Conservation (phyloP, 2,888 invertebrate genomes). For the Agapostemon virescens region DNA sequence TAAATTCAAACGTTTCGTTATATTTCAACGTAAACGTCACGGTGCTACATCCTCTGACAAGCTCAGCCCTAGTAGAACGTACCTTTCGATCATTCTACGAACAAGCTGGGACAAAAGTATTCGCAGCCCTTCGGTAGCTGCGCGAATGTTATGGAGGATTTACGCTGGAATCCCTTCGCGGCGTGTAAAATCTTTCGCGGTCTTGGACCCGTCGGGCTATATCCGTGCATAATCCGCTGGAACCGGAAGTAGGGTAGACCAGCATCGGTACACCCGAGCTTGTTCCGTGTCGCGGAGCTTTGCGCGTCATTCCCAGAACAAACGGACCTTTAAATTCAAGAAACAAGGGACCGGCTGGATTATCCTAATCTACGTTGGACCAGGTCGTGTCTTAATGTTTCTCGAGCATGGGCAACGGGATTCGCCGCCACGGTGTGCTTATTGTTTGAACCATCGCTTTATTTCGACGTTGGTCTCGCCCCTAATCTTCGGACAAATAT, state of each 20-base stretch:
- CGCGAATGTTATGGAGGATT: background rate
- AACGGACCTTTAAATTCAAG: conserved; percentile 40
- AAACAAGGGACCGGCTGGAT: conserved; percentile 33
- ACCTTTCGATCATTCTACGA: background rate
- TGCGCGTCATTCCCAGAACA: conserved; percentile 34
- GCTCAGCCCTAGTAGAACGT: background rate
- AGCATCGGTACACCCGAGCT: background rate
- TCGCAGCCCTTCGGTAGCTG: background rate
- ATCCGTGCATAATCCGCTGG: background rate
- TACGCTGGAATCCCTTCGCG: background rate
- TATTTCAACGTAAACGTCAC: background rate
- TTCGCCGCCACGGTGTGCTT: conserved; percentile 1
- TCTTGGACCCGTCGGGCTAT: background rate
- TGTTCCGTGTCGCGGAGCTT: conserved; percentile 21
- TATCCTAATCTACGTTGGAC: conserved; percentile 68
- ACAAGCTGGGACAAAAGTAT: background rate
- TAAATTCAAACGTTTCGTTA: no score
- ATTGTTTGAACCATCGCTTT: background rate
- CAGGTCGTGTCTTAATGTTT: conserved; percentile 63
- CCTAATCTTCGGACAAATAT: conserved; percentile 1
- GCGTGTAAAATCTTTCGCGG: background rate
- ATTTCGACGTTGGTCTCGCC: background rate
- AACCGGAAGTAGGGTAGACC: background rate
- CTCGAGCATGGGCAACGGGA: background rate
- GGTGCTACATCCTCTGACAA: background rate